phyloP scores from a whole-genome alignment of 2,797 vertebrate genomes.

The Protosalanx chinensis region DNA sequence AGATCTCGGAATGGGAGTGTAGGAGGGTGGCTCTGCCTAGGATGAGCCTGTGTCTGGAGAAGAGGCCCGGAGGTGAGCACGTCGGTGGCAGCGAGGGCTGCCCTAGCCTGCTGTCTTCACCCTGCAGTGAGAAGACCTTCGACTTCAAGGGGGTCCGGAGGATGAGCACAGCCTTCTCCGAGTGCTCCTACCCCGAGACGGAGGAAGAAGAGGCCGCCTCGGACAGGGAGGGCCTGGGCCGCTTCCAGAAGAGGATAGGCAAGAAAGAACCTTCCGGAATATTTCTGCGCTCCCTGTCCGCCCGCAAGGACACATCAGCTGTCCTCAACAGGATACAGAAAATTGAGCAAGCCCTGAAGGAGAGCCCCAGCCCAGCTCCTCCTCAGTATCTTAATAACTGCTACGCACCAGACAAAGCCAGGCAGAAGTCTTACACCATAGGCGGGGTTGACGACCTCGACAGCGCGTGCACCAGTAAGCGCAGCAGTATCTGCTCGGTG shows the following conservation, averaged over 20 bases:
- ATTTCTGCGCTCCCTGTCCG: conserved; percentile 76
- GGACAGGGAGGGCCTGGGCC: conserved; percentile 79
- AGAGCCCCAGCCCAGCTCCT: conserved; percentile 84
- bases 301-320: conserved; percentile 88
- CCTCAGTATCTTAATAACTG: conserved; percentile 92
- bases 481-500: conserved; percentile 75
- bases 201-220: conserved; percentile 86
- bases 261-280: conserved; percentile 76
- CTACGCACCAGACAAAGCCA: conserved; percentile 85
- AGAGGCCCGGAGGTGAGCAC: conserved; percentile 78
- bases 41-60: conserved; percentile 84
- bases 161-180: conserved; percentile 96
- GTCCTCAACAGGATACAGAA: conserved; percentile 98
- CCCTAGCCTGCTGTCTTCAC: conserved; percentile 86
- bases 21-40: conserved; percentile 81
- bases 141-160: conserved; percentile 92
- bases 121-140: conserved; percentile 91
- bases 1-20: conserved; percentile 98
- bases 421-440: conserved; percentile 79
- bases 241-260: conserved; percentile 82
- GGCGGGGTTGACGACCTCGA: conserved; percentile 77
- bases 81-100: conserved; percentile 88
- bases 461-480: conserved; percentile 74
- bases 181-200: conserved; percentile 91
- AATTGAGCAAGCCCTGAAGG: conserved; percentile 94